These are phyloP conservation scores for Drosophila sechellia DNA, from an alignment of 1,140 invertebrate species.

Conservation along the genomic window DNA sequence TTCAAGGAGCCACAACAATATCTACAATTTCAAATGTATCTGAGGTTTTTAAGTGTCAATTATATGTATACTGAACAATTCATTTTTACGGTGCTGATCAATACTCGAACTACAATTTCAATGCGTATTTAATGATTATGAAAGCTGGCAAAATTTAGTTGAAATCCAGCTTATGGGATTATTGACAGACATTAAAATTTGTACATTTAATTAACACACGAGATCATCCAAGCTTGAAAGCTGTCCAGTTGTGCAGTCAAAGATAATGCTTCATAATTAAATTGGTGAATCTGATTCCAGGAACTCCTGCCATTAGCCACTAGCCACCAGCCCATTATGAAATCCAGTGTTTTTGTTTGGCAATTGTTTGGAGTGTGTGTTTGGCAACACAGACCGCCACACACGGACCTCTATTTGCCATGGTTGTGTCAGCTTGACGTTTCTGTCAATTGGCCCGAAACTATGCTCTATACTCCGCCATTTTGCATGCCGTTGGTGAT, in stretches of 20 bases:
- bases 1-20: background rate
- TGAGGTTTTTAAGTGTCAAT: background rate
- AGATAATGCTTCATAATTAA: background rate
- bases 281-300: slow-evolving; percentile 6
- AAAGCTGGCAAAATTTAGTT: background rate
- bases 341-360: slow-evolving; percentile 38
- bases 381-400: slow-evolving; percentile 15
- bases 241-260: background rate
- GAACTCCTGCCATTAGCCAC: slow-evolving; percentile 2
- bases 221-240: background rate
- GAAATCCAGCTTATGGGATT: background rate
- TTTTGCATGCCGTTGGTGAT: slow-evolving; percentile 67
- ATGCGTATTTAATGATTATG: background rate
- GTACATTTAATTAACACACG: background rate
- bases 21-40: background rate
- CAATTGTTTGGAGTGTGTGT: slow-evolving; percentile 39
- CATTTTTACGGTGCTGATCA: background rate
- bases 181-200: background rate
- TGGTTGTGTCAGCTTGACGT: slow-evolving; percentile 38
- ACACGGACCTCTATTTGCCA: slow-evolving; percentile 47
- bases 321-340: slow-evolving; percentile 21
- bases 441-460: slow-evolving; percentile 56
- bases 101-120: background rate
- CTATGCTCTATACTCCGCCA: slow-evolving; percentile 33
- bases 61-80: background rate